Evolutionary conservation across 2,113 vertebrate genomes (phyloP).

Genomic region (Sisor rabdophorus): DNA sequence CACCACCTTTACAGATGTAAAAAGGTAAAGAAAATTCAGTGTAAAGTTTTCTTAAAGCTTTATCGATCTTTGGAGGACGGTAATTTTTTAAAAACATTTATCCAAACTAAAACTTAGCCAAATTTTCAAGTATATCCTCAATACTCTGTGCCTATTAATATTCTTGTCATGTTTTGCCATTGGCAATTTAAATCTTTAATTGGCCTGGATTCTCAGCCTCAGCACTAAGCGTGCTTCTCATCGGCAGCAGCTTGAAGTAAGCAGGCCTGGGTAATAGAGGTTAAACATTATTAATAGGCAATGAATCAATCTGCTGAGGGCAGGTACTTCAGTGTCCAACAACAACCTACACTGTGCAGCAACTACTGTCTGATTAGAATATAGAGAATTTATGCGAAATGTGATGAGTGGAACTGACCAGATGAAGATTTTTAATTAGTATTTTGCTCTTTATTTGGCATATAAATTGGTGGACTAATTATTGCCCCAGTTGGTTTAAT

Average conservation of each 20-base stretch:
- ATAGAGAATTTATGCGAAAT: background rate
- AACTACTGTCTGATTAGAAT: constrained; percentile 25
- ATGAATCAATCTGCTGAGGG: constrained; percentile 40
- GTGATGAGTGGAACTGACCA: background rate
- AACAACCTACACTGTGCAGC: constrained; percentile 39
- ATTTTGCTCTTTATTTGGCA: no score
- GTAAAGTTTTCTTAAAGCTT: constrained; percentile 12
- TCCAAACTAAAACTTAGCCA: background rate
- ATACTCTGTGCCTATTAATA: constrained; percentile 57
- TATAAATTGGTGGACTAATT: no score
- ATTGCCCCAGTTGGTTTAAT: no score
- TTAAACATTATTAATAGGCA: constrained; percentile 57
- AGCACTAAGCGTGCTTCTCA: constrained; percentile 19
- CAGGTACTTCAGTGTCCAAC: constrained; percentile 41
- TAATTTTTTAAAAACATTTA: background rate
- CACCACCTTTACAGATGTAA: no score
- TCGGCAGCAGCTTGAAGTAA: constrained; percentile 47
- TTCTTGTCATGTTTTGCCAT: constrained; percentile 60
- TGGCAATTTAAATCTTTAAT: constrained; percentile 72
- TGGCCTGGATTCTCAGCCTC: constrained; percentile 60
- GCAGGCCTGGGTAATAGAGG: constrained; percentile 51
- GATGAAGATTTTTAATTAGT: background rate
- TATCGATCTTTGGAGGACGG: background rate
- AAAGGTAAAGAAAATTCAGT: no score
- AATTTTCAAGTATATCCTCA: background rate